Percentiles rank a stretch among this genome's conserved stretches.
Evolutionary conservation across 2,888 invertebrate genomes (phyloP).

Genomic region (Trichogramma evanescens): DNA sequence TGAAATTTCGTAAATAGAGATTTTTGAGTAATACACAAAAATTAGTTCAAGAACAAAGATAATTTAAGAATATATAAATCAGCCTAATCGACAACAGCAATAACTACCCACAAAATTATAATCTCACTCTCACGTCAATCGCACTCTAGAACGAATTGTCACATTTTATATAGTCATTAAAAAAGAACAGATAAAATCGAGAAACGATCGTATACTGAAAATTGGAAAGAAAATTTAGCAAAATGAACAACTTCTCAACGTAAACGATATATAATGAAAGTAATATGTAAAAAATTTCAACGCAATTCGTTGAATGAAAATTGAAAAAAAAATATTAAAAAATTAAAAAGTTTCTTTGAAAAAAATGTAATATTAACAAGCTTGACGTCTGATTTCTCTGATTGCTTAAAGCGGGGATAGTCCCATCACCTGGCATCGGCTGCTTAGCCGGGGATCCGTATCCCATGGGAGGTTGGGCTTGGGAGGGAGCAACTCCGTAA

Average conservation of each 20-base stretch:
- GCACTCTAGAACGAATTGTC: too few species aligned
- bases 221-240: not conserved
- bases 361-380: conserved; percentile 41
- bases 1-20: too few species aligned
- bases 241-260: conserved; percentile 8
- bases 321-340: conserved; percentile 15
- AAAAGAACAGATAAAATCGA: too few species aligned
- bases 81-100: too few species aligned
- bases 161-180: too few species aligned
- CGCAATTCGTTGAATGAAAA: conserved; percentile 4
- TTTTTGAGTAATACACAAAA: too few species aligned
- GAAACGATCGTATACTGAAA: too few species aligned
- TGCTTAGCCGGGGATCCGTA: conserved; percentile 50
- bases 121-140: too few species aligned
- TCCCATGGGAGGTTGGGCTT: conserved; percentile 41
- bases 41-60: too few species aligned
- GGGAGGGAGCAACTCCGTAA: conserved; percentile 38
- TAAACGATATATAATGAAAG: conserved; percentile 11
- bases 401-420: conserved; percentile 26
- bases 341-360: conserved; percentile 17
- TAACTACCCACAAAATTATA: too few species aligned
- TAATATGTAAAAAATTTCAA: conserved; percentile 9
- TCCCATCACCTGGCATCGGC: conserved; percentile 50
- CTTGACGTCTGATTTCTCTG: conserved; percentile 19
- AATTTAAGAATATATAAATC: too few species aligned